A percentile compares a stretch with the other conserved stretches of the same genome.
These are phyloP conservation scores for Speoplatyrhinus poulsoni DNA, from an alignment of 2,113 vertebrate genomes.

Conservation along the genomic window DNA sequence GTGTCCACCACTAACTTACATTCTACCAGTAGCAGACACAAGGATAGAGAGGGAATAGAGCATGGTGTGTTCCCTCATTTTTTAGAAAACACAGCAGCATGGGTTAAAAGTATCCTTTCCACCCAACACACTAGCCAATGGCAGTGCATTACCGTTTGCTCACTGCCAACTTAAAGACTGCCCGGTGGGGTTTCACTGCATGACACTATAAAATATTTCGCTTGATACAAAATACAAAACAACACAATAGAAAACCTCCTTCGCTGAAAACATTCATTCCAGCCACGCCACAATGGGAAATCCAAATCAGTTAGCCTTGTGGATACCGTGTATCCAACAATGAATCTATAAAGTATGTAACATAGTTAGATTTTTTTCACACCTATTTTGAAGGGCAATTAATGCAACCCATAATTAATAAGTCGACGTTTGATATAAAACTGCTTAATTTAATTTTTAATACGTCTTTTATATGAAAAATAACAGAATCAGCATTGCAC, in stretches of 20 bases:
- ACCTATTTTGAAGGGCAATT: conserved; percentile 81
- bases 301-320: conserved; percentile 81
- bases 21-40: conserved; percentile 7
- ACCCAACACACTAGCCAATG: not conserved
- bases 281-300: conserved; percentile 63
- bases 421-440: conserved; percentile 90
- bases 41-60: conserved; percentile 17
- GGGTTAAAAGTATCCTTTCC: conserved; percentile 36
- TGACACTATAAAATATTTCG: not conserved
- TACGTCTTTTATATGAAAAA: conserved; percentile 91
- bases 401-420: conserved; percentile 65
- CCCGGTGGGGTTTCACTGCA: not conserved
- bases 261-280: conserved; percentile 21
- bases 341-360: conserved; percentile 75
- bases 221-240: not conserved
- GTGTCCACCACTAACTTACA: conserved; percentile 62
- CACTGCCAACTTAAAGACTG: not conserved
- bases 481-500: conserved; percentile 77
- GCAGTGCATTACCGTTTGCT: not conserved
- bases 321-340: conserved; percentile 96
- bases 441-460: conserved; percentile 88
- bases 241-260: conserved; percentile 6
- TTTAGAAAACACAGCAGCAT: conserved; percentile 20
- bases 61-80: conserved; percentile 18
- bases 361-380: conserved; percentile 82